Conservation (phyloP, 2,888 invertebrate species). For the Pimpla rufipes region DNA sequence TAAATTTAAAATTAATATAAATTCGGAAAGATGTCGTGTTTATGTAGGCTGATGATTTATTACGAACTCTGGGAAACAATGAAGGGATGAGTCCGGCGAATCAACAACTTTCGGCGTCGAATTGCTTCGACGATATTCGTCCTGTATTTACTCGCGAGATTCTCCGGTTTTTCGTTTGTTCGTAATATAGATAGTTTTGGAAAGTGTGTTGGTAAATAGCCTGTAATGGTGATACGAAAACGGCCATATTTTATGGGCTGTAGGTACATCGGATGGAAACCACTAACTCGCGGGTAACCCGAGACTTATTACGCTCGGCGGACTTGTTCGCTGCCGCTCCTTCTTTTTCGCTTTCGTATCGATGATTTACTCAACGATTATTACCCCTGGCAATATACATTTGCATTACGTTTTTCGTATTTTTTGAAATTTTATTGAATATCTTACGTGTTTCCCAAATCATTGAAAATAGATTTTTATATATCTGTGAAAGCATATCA, state of each 20-base stretch:
- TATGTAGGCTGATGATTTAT: too few species aligned
- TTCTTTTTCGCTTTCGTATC: background rate
- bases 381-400: background rate
- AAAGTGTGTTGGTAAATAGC: slow-evolving; percentile 2
- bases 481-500: too few species aligned
- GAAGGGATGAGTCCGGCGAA: too few species aligned
- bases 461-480: too few species aligned
- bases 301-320: background rate
- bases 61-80: too few species aligned
- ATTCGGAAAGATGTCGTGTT: too few species aligned
- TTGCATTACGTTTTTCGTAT: background rate
- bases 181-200: background rate
- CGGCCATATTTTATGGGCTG: background rate
- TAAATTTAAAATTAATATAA: too few species aligned
- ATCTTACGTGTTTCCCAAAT: too few species aligned
- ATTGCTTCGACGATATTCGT: too few species aligned
- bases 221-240: slow-evolving; percentile 13
- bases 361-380: background rate
- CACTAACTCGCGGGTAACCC: slow-evolving; percentile 2
- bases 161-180: background rate
- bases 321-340: background rate
- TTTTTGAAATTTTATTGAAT: background rate
- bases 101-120: too few species aligned
- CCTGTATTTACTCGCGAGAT: slow-evolving; percentile 13
- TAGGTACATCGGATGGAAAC: slow-evolving; percentile 4